Evolutionary conservation across 2,888 invertebrate genomes (phyloP), one percentile per base, ranked within the genome.

Genomic region (Salpingus planirostris): DNA sequence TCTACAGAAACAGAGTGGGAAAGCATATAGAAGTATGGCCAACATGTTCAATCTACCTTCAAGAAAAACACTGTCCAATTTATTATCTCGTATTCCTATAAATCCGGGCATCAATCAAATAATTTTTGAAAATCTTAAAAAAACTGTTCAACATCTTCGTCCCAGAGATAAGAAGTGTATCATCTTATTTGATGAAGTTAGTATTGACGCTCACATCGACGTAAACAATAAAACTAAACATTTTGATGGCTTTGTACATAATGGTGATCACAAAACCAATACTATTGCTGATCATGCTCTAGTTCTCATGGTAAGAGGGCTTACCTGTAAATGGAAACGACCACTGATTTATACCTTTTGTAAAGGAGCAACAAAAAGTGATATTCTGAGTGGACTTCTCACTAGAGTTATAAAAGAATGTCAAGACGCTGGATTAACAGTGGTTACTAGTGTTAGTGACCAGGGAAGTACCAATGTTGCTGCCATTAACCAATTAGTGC

Each of bases 91-190:
- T 8, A 11, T 23, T 10, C 6, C 5, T 4, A 8, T 23, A 8
- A 11, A 11, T 8, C 10, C 7, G 4, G 23, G 23, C 10, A 23
- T 23, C 11, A 23, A 23, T 10, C 4, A 23, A 10, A 4, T 4
- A 6, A 23, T 23, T 11, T 23, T 23, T 10, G 23, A 23, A 23
- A 23, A 11, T 11, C 23, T 23, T 11, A 26, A 38, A 14, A 8
- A 18, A 27, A 11, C 5, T 6, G 11, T 8, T 7, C 4, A 7
- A 4, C 10, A 11, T 23, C 8, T 4, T 8, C 10, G 10, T 8
- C 5, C 11, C 10, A 6, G 11, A 10, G 23, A 23, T 10, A 23
- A 11, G 10, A 6, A 23, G 5, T 23, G 23, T 11, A 5, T 23
- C 5, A 6, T 23, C 5, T 8, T 23, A 11, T 23, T 23, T 4